phyloP scores from a whole-genome alignment of 2,888 invertebrate genomes.

The Clunio marinus region DNA sequence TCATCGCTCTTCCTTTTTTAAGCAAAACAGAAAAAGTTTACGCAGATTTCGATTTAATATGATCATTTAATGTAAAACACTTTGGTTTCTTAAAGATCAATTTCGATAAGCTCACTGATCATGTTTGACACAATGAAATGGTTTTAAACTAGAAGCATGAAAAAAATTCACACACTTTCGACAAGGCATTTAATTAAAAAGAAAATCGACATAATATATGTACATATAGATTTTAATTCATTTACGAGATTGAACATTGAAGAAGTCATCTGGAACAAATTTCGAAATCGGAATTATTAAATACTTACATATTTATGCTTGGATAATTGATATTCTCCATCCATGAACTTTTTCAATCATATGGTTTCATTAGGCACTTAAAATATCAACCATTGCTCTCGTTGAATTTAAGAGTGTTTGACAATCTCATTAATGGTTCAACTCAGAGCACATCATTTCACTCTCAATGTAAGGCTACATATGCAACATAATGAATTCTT shows the following conservation, averaged over 20 bases:
- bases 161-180: too few species aligned
- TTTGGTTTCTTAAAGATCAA: too few species aligned
- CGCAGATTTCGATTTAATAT: too few species aligned
- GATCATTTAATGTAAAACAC: too few species aligned
- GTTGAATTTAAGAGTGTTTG: constrained; percentile 12
- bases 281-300: constrained; percentile 15
- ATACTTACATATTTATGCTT: not conserved
- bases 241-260: constrained; percentile 28
- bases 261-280: constrained; percentile 35
- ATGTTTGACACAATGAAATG: too few species aligned
- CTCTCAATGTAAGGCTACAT: not conserved
- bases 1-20: too few species aligned
- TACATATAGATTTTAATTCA: constrained; percentile 28
- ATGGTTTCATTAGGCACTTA: constrained; percentile 16
- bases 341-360: constrained; percentile 12
- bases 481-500: constrained; percentile 15
- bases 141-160: too few species aligned
- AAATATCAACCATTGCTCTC: constrained; percentile 17
- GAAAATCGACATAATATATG: too few species aligned
- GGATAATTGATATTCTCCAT: not conserved
- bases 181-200: too few species aligned
- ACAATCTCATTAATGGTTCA: constrained; percentile 13
- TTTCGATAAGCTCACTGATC: too few species aligned
- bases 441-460: constrained; percentile 12
- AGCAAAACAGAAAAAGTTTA: too few species aligned